A percentile compares a stretch with the other conserved stretches of the same genome.
Conservation (phyloP, 2,888 invertebrate genomes). For the Eupelmus urozonus region DNA sequence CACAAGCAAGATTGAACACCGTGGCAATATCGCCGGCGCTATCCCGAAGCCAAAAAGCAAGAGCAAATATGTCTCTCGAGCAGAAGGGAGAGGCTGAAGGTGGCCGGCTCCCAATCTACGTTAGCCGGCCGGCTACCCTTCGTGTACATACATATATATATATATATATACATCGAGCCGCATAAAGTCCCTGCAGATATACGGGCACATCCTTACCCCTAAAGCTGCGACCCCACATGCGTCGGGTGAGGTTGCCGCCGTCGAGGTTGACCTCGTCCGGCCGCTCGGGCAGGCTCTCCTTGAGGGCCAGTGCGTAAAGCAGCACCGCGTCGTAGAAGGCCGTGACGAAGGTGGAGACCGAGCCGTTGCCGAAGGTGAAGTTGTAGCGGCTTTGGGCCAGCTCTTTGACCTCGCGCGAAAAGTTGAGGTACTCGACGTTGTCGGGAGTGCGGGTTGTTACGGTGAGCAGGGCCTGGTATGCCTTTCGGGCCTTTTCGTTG, state of each 20-base stretch:
- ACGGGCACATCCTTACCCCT: slow-evolving; percentile 84
- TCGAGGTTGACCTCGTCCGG: slow-evolving; percentile 80
- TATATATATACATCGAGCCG: background rate
- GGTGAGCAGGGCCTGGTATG: slow-evolving; percentile 92
- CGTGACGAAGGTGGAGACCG: slow-evolving; percentile 94
- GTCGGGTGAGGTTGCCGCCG: slow-evolving; percentile 89
- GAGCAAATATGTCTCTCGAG: no score
- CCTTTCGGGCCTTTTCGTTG: slow-evolving; percentile 90
- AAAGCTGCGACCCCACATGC: slow-evolving; percentile 93
- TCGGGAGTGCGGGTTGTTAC: slow-evolving; percentile 91
- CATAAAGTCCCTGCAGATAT: background rate
- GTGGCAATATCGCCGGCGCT: no score
- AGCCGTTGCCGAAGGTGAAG: slow-evolving; percentile 85
- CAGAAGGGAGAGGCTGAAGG: no score
- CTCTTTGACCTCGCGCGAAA: slow-evolving; percentile 86
- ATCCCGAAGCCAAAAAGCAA: no score
- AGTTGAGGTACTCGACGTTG: slow-evolving; percentile 86
- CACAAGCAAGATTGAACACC: no score
- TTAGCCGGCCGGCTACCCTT: background rate
- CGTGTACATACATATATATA: background rate
- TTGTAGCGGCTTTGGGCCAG: slow-evolving; percentile 85
- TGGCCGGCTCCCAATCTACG: no score
- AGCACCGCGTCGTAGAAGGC: slow-evolving; percentile 98
- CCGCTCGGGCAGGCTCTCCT: slow-evolving; percentile 85
- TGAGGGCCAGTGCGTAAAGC: slow-evolving; percentile 93